Evolutionary conservation across 2,113 vertebrate genomes (phyloP).

Genomic region (Sander lucioperca): DNA sequence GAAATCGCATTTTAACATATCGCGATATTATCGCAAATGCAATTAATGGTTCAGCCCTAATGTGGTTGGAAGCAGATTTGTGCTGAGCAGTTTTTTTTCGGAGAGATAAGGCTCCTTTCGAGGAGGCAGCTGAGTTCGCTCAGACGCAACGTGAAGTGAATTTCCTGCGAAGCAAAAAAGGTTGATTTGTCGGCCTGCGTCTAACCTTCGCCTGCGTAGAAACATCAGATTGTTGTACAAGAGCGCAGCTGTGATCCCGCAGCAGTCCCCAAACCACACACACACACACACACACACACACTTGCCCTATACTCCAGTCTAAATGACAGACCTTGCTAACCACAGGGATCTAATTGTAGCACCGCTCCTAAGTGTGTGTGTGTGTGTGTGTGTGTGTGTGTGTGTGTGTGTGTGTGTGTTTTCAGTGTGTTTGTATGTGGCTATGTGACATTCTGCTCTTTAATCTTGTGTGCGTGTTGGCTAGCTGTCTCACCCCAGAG

Average conservation of each 20-base stretch:
- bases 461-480: slow-evolving; percentile 60
- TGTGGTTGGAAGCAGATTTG: neutral
- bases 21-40: too few relatives aligned
- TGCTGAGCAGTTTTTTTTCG: neutral
- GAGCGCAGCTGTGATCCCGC: slow-evolving; percentile 61
- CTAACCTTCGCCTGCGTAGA: slow-evolving; percentile 10
- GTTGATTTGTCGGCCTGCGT: slow-evolving; percentile 21
- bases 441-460: slow-evolving; percentile 55
- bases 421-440: slow-evolving; percentile 20
- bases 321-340: slow-evolving; percentile 75
- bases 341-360: slow-evolving; percentile 80
- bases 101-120: neutral
- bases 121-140: neutral
- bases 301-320: slow-evolving; percentile 27
- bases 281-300: slow-evolving; percentile 48
- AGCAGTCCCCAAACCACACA: slow-evolving; percentile 42
- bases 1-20: too few relatives aligned
- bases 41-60: too few relatives aligned
- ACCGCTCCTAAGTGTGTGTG: slow-evolving; percentile 20
- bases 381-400: slow-evolving; percentile 35
- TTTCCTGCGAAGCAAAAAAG: neutral
- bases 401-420: slow-evolving; percentile 19
- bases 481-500: slow-evolving; percentile 30
- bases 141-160: slow-evolving; percentile 14
- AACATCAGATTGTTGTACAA: slow-evolving; percentile 39